Evolutionary conservation across 2,797 vertebrate species (phyloP).

Genomic region (Eulemur albifrons): DNA sequence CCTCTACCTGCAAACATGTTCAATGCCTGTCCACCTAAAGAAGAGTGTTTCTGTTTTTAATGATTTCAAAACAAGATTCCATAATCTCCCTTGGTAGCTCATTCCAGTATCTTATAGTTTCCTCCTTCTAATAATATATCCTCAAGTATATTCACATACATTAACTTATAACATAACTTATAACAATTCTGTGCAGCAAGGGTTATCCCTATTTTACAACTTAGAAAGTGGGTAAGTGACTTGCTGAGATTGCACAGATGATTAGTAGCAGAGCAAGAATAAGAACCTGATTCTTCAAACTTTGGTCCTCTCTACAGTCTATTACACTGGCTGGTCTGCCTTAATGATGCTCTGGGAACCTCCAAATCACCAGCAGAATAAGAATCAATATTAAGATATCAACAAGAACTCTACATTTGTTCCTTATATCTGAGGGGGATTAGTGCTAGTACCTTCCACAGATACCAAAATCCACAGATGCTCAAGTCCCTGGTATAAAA

Average conservation of each 20-base stretch:
- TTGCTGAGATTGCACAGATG: background rate
- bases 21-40: background rate
- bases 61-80: slow-evolving; percentile 31
- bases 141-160: background rate
- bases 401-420: background rate
- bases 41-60: slow-evolving; percentile 9
- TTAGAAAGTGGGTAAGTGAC: background rate
- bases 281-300: slow-evolving; percentile 4
- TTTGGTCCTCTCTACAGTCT: background rate
- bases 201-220: background rate
- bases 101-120: slow-evolving; percentile 12
- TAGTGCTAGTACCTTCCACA: background rate
- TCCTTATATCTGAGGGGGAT: background rate
- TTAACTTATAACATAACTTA: slow-evolving; percentile 32
- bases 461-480: background rate
- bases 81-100: background rate
- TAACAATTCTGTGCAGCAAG: background rate
- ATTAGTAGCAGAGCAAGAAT: slow-evolving; percentile 19
- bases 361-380: background rate
- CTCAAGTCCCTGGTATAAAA: background rate
- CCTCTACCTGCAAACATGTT: slow-evolving; percentile 13
- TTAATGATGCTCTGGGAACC: background rate
- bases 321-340: background rate
- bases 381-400: background rate
- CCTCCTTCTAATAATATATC: background rate